phyloP scores from a whole-genome alignment of 2,888 invertebrate genomes.

The Pycnomerus fuliginosus region DNA sequence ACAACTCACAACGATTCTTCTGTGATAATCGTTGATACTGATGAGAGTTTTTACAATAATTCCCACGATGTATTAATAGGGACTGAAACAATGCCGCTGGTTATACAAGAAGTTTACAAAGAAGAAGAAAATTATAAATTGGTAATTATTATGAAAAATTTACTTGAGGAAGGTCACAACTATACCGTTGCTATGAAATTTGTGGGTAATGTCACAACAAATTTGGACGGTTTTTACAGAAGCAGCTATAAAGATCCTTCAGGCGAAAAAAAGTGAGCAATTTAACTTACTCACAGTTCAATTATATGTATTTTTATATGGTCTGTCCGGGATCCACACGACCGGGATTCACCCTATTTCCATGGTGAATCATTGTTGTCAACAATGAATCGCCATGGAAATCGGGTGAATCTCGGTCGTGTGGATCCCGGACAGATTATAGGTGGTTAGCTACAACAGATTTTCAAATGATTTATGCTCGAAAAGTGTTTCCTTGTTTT shows the following conservation, averaged over 20 bases:
- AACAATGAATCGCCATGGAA: too few species aligned
- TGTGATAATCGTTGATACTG: conserved; percentile 10
- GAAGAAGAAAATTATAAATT: conserved; percentile 50
- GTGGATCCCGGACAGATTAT: too few species aligned
- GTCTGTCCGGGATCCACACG: too few species aligned
- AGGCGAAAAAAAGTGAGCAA: conserved; percentile 55
- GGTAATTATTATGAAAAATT: conserved; percentile 47
- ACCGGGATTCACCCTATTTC: too few species aligned
- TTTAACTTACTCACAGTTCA: background rate
- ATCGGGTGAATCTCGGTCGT: too few species aligned
- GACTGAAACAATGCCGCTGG: conserved; percentile 15
- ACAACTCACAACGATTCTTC: conserved; percentile 10
- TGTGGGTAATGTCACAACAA: conserved; percentile 59
- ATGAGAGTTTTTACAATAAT: too few species aligned
- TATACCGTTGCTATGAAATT: conserved; percentile 61
- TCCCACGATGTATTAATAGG: conserved; percentile 11
- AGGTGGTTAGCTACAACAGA: conserved; percentile 66
- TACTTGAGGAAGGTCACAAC: conserved; percentile 54
- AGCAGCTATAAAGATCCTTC: conserved; percentile 59
- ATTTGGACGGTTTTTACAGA: conserved; percentile 67
- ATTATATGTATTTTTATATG: too few species aligned
- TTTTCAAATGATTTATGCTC: conserved; percentile 65
- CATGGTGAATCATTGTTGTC: too few species aligned
- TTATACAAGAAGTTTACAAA: conserved; percentile 43
- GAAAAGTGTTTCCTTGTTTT: conserved; percentile 73